These are phyloP conservation scores for Tenthredo scrophulariae DNA, from an alignment of 2,888 invertebrate species.

Conservation along the genomic window DNA sequence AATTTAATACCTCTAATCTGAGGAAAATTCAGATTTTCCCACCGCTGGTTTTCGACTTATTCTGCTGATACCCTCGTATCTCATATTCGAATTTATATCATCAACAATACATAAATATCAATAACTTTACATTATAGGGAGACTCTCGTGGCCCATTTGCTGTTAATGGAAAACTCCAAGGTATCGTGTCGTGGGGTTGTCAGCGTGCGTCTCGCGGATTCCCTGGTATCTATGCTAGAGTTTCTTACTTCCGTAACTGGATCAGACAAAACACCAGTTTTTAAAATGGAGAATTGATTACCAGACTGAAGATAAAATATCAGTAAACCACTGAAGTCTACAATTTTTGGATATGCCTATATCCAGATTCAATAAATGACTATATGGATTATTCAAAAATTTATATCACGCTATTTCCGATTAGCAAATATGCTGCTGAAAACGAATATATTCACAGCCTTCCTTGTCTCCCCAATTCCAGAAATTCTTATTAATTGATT, in stretches of 20 bases:
- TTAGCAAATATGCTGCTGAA: not conserved
- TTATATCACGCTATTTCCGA: not conserved
- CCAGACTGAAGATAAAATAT: not conserved
- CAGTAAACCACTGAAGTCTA: not conserved
- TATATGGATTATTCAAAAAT: not conserved
- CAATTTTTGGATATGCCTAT: not conserved
- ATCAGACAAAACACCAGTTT: slow-evolving; percentile 23
- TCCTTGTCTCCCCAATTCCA: not conserved
- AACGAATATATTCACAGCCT: not conserved
- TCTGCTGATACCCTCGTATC: not conserved
- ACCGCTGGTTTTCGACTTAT: too few species aligned
- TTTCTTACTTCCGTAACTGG: slow-evolving; percentile 17
- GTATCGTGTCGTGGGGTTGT: slow-evolving; percentile 28
- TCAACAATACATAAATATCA: not conserved
- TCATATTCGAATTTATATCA: not conserved
- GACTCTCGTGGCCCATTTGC: slow-evolving; percentile 51
- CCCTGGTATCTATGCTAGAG: slow-evolving; percentile 36
- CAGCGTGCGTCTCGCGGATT: not conserved
- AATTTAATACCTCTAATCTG: not conserved
- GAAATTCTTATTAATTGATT: not conserved
- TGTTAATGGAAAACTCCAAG: not conserved
- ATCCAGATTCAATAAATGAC: not conserved
- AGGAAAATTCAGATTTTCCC: not conserved
- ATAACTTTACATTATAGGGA: not conserved
- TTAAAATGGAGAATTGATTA: not conserved